Conservation (phyloP, 2,797 vertebrate species). For the Manis pentadactyla region DNA sequence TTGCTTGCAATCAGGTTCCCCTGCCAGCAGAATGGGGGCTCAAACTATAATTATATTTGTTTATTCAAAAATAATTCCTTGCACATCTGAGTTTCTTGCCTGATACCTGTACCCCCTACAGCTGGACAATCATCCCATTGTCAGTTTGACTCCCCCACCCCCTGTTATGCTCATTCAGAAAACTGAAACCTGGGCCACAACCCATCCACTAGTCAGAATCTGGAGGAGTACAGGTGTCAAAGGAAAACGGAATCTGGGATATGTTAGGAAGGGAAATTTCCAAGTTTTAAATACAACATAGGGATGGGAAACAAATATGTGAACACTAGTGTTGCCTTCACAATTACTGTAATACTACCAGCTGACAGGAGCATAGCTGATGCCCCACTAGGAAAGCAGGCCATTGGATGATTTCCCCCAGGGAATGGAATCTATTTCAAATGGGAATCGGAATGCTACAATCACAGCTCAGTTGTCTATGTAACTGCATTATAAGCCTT, state of each 20-base stretch:
- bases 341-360: too few species aligned
- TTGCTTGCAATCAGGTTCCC: background rate
- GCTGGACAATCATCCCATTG: background rate
- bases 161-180: background rate
- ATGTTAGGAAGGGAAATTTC: background rate
- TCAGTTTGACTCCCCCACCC: background rate
- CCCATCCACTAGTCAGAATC: background rate
- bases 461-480: constrained; percentile 29
- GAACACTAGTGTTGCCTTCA: background rate
- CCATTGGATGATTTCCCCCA: background rate
- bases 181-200: background rate
- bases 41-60: background rate
- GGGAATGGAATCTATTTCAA: constrained; percentile 52
- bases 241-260: background rate
- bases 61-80: background rate
- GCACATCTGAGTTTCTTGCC: background rate
- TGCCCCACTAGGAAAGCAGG: background rate
- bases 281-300: background rate
- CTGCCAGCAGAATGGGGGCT: too few species aligned
- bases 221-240: background rate
- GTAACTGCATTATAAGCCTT: background rate
- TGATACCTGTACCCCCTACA: background rate
- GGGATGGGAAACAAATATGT: background rate
- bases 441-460: constrained; percentile 15
- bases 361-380: background rate